phyloP scores from a whole-genome alignment of 2,113 vertebrate species.

The Sylvietta virens region DNA sequence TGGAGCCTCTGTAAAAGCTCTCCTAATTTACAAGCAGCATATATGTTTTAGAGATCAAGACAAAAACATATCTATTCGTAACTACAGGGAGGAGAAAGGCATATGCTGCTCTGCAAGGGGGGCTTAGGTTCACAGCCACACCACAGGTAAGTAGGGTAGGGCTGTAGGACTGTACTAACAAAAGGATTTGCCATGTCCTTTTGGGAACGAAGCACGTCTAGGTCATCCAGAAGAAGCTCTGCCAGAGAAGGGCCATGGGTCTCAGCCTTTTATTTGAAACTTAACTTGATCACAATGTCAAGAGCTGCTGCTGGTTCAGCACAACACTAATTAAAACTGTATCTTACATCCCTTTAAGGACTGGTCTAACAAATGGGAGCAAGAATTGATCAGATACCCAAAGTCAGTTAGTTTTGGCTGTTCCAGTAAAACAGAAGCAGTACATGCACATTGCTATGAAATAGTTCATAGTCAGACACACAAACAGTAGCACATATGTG shows the following conservation, averaged over 20 bases:
- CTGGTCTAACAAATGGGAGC: background rate
- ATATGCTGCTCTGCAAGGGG: background rate
- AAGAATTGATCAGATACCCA: background rate
- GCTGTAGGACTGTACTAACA: background rate
- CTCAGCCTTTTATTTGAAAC: background rate
- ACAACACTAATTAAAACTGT: constrained; percentile 18
- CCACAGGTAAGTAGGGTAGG: background rate
- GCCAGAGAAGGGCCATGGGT: background rate
- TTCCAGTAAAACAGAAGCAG: background rate
- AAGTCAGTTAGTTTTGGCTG: background rate
- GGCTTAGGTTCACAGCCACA: background rate
- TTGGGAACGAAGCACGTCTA: background rate
- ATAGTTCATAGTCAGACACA: background rate
- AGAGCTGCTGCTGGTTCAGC: constrained; percentile 9
- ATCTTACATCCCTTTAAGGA: background rate
- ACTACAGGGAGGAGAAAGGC: background rate
- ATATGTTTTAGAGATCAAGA: background rate
- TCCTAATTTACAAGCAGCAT: background rate
- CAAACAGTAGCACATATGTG: background rate
- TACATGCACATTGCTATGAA: background rate
- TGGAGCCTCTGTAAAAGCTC: background rate
- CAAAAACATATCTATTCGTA: background rate
- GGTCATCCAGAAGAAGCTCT: background rate
- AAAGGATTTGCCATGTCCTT: background rate
- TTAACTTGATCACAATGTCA: background rate